phyloP scores from a whole-genome alignment of 2,888 invertebrate species.

The Brenthis daphne region DNA sequence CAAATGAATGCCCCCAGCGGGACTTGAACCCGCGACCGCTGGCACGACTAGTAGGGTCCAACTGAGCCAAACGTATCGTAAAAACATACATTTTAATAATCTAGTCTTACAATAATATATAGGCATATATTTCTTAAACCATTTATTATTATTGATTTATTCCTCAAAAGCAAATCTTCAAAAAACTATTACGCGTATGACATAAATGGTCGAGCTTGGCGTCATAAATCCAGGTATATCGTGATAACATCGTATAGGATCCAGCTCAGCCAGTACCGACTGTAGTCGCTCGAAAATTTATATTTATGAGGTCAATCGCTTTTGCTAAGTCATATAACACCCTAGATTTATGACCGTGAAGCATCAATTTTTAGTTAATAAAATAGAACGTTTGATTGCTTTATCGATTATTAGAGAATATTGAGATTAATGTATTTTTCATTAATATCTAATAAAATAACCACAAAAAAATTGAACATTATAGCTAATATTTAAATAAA shows the following conservation, averaged over 20 bases:
- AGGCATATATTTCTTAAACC: not conserved
- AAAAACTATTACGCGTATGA: not conserved
- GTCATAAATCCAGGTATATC: constrained; percentile 22
- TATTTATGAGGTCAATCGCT: constrained; percentile 17
- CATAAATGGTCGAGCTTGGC: not conserved
- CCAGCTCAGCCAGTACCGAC: constrained; percentile 11
- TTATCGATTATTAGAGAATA: not conserved
- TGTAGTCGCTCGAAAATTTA: constrained; percentile 10
- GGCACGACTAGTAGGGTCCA: no score
- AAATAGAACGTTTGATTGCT: not conserved
- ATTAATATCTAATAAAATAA: no score
- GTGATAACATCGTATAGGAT: constrained; percentile 23
- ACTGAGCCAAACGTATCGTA: no score
- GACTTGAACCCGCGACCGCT: no score
- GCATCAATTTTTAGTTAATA: no score
- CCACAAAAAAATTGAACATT: no score
- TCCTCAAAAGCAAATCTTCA: not conserved
- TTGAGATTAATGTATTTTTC: not conserved
- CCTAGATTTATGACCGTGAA: no score
- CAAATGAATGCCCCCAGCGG: no score
- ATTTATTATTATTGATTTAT: constrained; percentile 1
- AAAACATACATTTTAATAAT: not conserved
- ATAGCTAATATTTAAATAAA: no score
- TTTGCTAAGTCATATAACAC: not conserved
- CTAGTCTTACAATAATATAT: not conserved